Conservation (phyloP, 2,113 vertebrate species). For the Scophthalmus maximus region DNA sequence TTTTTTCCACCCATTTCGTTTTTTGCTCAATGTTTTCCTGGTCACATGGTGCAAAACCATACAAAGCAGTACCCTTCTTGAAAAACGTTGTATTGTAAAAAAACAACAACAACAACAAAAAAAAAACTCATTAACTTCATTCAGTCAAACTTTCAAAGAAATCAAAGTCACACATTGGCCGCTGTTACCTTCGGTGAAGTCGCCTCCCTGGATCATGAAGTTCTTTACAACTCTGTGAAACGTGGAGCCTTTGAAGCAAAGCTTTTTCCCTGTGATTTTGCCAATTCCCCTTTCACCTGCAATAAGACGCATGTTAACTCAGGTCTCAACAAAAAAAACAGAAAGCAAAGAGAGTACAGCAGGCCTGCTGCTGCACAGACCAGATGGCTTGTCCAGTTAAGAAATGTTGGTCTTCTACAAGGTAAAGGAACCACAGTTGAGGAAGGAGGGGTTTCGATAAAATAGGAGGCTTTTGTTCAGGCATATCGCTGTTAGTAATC, state of each 20-base stretch:
- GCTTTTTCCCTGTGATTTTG: slow-evolving; percentile 96
- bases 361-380: not conserved
- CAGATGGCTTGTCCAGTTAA: not conserved
- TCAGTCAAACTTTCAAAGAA: not conserved
- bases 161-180: not conserved
- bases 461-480: slow-evolving; percentile 19
- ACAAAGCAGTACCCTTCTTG: too few relatives aligned
- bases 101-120: too few relatives aligned
- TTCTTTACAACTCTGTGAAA: slow-evolving; percentile 99
- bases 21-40: too few relatives aligned
- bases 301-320: slow-evolving; percentile 40
- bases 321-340: slow-evolving; percentile 7
- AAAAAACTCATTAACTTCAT: not conserved
- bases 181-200: slow-evolving; percentile 96
- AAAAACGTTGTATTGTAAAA: too few relatives aligned
- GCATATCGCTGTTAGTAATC: slow-evolving; percentile 17
- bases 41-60: too few relatives aligned
- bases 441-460: too few relatives aligned
- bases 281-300: slow-evolving; percentile 95
- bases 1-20: not conserved
- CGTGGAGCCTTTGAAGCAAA: slow-evolving; percentile 98
- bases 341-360: not conserved
- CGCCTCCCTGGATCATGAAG: slow-evolving; percentile 99
- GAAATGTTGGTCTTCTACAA: slow-evolving; percentile 9
- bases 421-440: slow-evolving; percentile 12